Evolutionary conservation across 30 jellyfish, hydroid and myxozoan species (phyloP), one percentile per base, ranked within the genome.

Genomic region (Haliclystus octoradiatus): DNA sequence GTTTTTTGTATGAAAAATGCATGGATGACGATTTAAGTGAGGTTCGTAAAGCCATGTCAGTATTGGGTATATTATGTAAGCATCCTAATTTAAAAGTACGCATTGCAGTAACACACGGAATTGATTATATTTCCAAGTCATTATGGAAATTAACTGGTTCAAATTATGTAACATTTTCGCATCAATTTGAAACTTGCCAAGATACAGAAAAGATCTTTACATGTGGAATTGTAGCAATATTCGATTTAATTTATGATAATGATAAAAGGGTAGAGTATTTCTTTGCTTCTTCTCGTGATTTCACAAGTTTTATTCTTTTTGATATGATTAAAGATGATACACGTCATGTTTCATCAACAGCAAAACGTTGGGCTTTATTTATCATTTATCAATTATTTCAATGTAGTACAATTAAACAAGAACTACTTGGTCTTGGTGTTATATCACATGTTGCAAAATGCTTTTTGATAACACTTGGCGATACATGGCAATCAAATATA

Each of bases 341-440:
- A 28, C 76, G 28, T 26, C 80, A 46, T 35, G 70, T 84, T 51
- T 61, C 89, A 33, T 33, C 70, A 51, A 93, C 76, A 7, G 49
- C 72, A 15, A 68, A 68, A 53, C 49, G 93, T 57, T 71, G 91
- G 76, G 63, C 78, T n/a, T 57, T 83, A 4, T 57, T 65, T 2
- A 68, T 77, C 52, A 28, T 84, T 24, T 81, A 84, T 28, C 95
- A 84, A 68, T 69, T 84, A 76, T 33, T 75, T 49, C 89, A 77
- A 61, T 62, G 75, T 2, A 32, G 60, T 28, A 29, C 61, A 26
- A 61, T 85, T 69, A 63, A 85, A 33, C 61, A 68, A 63, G 65
- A 80, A 62, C 73, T 85, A 19, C 80, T 88, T 3, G 69, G 84
- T 15, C 77, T 77, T 69, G 96, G 94, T 13, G 72, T 85, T 62